Evolutionary conservation across 2,888 invertebrate species (phyloP).

Genomic region (Sarcophaga rosellei): DNA sequence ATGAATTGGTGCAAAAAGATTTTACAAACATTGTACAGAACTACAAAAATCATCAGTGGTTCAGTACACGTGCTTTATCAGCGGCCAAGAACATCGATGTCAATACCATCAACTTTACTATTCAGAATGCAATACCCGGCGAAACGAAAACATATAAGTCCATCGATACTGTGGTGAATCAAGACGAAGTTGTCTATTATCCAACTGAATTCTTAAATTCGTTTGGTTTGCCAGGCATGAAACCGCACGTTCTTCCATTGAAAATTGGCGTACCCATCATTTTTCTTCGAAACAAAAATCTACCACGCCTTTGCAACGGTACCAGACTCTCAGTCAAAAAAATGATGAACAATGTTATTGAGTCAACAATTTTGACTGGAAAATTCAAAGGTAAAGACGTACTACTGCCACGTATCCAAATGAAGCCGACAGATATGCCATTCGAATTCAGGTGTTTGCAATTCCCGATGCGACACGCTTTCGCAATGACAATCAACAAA

Average conservation of each 20-base stretch:
- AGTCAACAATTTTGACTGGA: too few species aligned
- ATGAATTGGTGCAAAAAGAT: conserved; percentile 27
- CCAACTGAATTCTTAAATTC: conserved; percentile 28
- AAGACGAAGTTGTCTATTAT: conserved; percentile 2
- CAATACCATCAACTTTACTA: too few species aligned
- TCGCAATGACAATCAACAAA: too few species aligned
- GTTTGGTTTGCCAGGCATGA: conserved; percentile 22
- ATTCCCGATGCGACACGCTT: too few species aligned
- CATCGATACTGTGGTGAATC: too few species aligned
- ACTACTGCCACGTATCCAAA: too few species aligned
- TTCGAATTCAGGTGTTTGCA: too few species aligned
- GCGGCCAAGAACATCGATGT: background rate
- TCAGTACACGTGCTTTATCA: conserved; percentile 30
- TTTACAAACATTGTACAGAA: conserved; percentile 27
- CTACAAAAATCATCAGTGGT: conserved; percentile 39
- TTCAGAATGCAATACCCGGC: too few species aligned
- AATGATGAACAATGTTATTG: too few species aligned
- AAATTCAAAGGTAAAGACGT: too few species aligned
- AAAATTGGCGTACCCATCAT: conserved; percentile 31
- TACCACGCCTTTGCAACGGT: conserved; percentile 32
- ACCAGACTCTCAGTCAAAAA: background rate
- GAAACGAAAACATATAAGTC: too few species aligned
- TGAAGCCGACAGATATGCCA: too few species aligned
- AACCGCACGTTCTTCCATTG: conserved; percentile 14
- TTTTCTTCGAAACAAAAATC: conserved; percentile 34